These are phyloP conservation scores for Sclerurus mexicanus DNA, from an alignment of 2,113 vertebrate species.

Conservation along the genomic window DNA sequence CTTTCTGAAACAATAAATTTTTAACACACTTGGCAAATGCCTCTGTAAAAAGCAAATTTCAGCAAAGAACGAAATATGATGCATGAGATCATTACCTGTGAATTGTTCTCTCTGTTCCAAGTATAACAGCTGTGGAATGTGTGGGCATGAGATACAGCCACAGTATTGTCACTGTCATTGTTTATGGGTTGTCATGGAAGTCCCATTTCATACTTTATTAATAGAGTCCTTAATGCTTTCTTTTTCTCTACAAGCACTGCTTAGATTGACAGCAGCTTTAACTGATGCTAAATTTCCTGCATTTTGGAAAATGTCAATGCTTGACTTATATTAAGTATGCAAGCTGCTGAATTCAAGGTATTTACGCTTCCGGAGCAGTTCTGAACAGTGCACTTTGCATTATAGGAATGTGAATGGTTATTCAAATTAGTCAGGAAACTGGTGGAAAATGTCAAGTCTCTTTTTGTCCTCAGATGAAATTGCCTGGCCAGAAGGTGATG, in stretches of 20 bases:
- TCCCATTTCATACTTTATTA: constrained; percentile 64
- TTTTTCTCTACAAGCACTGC: constrained; percentile 2
- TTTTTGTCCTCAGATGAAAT: constrained; percentile 86
- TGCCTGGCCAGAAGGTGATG: constrained; percentile 95
- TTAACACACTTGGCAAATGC: constrained; percentile 10
- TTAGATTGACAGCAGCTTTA: constrained; percentile 64
- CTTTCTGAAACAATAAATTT: constrained; percentile 32
- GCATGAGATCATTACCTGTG: constrained; percentile 29
- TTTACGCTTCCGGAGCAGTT: background rate
- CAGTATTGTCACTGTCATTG: constrained; percentile 28
- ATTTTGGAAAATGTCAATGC: constrained; percentile 63
- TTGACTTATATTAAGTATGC: constrained; percentile 48
- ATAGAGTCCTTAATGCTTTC: constrained; percentile 47
- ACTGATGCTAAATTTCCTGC: constrained; percentile 52
- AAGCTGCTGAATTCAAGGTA: constrained; percentile 41
- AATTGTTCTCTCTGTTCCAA: constrained; percentile 24
- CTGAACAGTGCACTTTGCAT: background rate
- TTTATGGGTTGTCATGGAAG: constrained; percentile 46
- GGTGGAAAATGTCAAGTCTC: constrained; percentile 14
- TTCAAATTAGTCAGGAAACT: background rate
- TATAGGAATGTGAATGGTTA: background rate
- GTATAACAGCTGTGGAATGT: background rate
- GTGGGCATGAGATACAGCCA: constrained; percentile 2
- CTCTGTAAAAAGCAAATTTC: constrained; percentile 30
- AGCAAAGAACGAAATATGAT: constrained; percentile 6